Evolutionary conservation across 2,888 invertebrate species (phyloP), one percentile per base, ranked within the genome.

Genomic region (Malachius bipustulatus): DNA sequence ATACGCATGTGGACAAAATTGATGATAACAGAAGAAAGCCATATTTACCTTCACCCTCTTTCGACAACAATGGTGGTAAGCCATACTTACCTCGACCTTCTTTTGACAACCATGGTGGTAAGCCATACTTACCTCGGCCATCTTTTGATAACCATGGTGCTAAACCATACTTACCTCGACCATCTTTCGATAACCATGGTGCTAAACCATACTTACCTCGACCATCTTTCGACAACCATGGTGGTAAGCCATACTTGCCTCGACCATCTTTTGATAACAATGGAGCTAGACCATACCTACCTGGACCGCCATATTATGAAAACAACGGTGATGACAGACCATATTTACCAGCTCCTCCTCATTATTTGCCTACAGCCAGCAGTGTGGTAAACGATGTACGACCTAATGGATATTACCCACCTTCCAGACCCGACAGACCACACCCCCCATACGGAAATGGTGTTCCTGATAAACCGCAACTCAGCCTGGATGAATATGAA

Each of bases 401-500:
- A 31, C 51, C 54, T 4, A n/a, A n/a, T n/a, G n/a, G n/a, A n/a
- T n/a, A n/a, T n/a, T n/a, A n/a, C n/a, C n/a, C n/a, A n/a, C 49
- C 51, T 11, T 48, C 47, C 29, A 45, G 59, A 31, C 60, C 61
- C 2, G 52, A 59, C 32, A 42, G 57, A 26, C 56, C 56, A 14
- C 51, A 51, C 19, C 50, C 50, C 4, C 4, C 60, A 56, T 44
- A 65, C 59, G 32, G 63, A 55, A 43, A 64, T 56, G 49, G 60
- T 52, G 30, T 64, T 56, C 51, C 67, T 59, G n/a, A n/a, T n/a
- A n/a, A n/a, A n/a, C n/a, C n/a, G n/a, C 50, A 54, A 55, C 48
- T 61, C 24, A 51, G 62, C 57, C 2, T 61, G 15, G 52, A 57
- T 43, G 54, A 62, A 38, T 62, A 61, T 51, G 60, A 30, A 59